Conservation (phyloP, 2,797 vertebrate species). For the Oryzias sinensis region DNA sequence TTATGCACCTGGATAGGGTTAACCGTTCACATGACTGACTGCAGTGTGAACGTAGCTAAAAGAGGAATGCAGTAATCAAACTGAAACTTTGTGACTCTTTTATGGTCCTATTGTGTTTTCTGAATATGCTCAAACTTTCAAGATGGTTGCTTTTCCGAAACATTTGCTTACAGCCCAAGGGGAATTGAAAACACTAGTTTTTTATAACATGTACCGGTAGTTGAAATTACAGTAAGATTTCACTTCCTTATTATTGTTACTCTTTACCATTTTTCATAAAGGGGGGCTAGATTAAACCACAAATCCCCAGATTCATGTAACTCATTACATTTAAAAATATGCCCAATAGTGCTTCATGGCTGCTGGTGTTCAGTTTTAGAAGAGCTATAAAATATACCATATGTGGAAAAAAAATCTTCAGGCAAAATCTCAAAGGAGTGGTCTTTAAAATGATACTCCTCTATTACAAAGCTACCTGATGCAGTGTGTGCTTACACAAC, state of each 20-base stretch:
- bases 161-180: slow-evolving; percentile 50
- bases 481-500: slow-evolving; percentile 27
- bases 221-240: slow-evolving; percentile 74
- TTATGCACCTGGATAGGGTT: no score
- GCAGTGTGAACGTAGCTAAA: no score
- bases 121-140: slow-evolving; percentile 55
- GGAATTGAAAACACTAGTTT: slow-evolving; percentile 57
- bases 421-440: slow-evolving; percentile 24
- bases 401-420: slow-evolving; percentile 25
- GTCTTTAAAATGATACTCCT: slow-evolving; percentile 11
- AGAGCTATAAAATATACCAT: slow-evolving; percentile 47
- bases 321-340: slow-evolving; percentile 67
- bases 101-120: slow-evolving; percentile 61
- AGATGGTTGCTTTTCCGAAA: slow-evolving; percentile 56
- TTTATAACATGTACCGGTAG: slow-evolving; percentile 65
- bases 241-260: slow-evolving; percentile 69
- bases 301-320: slow-evolving; percentile 46
- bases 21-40: no score
- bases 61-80: slow-evolving; percentile 12
- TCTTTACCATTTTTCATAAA: slow-evolving; percentile 59
- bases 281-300: slow-evolving; percentile 41
- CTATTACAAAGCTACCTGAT: slow-evolving; percentile 27
- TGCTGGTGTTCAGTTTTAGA: slow-evolving; percentile 48
- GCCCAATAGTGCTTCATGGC: slow-evolving; percentile 45
- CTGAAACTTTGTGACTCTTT: slow-evolving; percentile 56